phyloP scores from a whole-genome alignment of 2,888 invertebrate species.

The Thymelicus acteon region DNA sequence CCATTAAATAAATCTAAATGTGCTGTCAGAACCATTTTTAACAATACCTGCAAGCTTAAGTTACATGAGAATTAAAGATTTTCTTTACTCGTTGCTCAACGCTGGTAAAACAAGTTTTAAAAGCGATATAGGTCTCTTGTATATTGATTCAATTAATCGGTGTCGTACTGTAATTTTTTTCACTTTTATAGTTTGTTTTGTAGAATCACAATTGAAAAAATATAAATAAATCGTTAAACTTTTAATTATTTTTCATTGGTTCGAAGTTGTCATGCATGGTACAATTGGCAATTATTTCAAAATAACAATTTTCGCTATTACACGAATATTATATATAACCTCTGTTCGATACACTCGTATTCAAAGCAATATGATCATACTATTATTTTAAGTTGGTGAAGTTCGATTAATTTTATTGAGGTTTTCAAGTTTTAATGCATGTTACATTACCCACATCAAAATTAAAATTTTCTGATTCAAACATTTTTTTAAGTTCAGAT shows the following conservation, averaged over 20 bases:
- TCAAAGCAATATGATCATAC: background rate
- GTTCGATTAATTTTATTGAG: background rate
- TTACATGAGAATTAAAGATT: background rate
- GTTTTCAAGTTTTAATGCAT: background rate
- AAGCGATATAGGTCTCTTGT: slow-evolving; percentile 53
- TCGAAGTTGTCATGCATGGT: slow-evolving; percentile 27
- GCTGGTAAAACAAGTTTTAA: slow-evolving; percentile 28
- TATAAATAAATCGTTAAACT: slow-evolving; percentile 2
- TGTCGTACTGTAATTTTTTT: slow-evolving; percentile 51
- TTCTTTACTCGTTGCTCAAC: slow-evolving; percentile 17
- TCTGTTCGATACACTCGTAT: too few species aligned
- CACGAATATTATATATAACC: slow-evolving; percentile 5
- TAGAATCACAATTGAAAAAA: slow-evolving; percentile 21
- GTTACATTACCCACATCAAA: too few species aligned
- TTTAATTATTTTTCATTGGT: slow-evolving; percentile 21
- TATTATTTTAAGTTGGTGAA: too few species aligned
- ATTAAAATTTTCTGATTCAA: too few species aligned
- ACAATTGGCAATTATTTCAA: slow-evolving; percentile 29
- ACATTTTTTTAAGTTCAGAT: background rate
- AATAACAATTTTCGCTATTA: slow-evolving; percentile 35
- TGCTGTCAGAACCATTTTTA: too few species aligned
- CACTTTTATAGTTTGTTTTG: slow-evolving; percentile 47
- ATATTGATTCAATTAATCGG: slow-evolving; percentile 60
- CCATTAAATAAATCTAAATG: too few species aligned
- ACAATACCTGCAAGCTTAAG: background rate